Base-by-base conservation (phyloP, 2,888 invertebrate genomes). In the Hydroisotoma schaefferi region DNA sequence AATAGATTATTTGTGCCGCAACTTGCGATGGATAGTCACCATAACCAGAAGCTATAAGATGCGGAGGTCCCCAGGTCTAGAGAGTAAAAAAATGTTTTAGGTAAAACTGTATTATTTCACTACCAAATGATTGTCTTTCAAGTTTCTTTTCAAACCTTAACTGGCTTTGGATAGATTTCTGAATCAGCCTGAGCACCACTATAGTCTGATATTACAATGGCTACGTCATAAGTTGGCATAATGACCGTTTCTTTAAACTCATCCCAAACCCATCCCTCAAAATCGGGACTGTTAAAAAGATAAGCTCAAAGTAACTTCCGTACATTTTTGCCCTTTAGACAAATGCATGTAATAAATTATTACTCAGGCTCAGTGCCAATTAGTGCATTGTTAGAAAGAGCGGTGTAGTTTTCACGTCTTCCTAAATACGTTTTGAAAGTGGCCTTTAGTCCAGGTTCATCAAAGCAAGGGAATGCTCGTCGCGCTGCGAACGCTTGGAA, bases 221-320 rank as follows among this genome's bases (percentile, higher is more conserved):
- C 81, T n/a, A 82, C 77, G 18, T 82, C 75, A 71, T 82, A 82
- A 3, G 82, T 81, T 63, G 80, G 79, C 82, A 82, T 82, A 46
- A 75, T 76, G 1, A 77, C 76, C 0, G 78, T 77, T 27, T 68
- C 71, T 15, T 75, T 63, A 66, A 75, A 79, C 5, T 73, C 71
- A 59, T 80, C 80, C 27, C 75, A 77, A 1, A 76, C 71, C 76
- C 77, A 79, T n/a, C 73, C 74, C 20, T 56, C 52, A 6, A 56
- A 49, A 6, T 47, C 57, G 8, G 51, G 55, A 23, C 55, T 68
- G n/a, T 27, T 48, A 54, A 6, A 12, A 33, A 37, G 10, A 52
- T 20, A 48, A 27, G 51, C 6, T 22, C 44, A 22, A 23, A 46
- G 20, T 29, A 29, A 33, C 33, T 10, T 8, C 8, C 15, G 33